Evolutionary conservation across 2,888 invertebrate species (phyloP), one percentile per base, ranked within the genome.

Genomic region (Sthenelais limicola): DNA sequence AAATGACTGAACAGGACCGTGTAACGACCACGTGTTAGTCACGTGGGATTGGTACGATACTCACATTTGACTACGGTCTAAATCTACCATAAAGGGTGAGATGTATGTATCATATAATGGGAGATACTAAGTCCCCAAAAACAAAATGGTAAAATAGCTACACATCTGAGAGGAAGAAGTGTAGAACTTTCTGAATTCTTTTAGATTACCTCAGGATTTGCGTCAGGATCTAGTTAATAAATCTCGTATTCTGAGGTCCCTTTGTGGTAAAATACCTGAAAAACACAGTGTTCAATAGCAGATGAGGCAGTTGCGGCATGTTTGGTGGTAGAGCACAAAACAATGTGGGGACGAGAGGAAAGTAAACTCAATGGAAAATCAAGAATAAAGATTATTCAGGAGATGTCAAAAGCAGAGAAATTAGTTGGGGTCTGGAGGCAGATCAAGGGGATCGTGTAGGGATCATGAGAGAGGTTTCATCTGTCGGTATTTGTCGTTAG

Each of bases 221-320:
- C 62, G 62, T 62, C 62, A 62, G 62, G 62, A 62, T 62, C 62
- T 62, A 62, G 62, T 62, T 62, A 62, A 62, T 62, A 62, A 62
- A 62, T 62, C 62, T 62, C 62, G 62, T 62, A 62, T 62, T 62
- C 62, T 62, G 62, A 62, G 62, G 62, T 62, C 28, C 62, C 62
- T 38, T 62, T 62, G 62, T 62, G 62, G 62, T 62, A 62, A 62
- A 62, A 62, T 43, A 62, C 62, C 62, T 62, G 62, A 62, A 62
- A 62, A 62, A 62, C 62, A 62, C 62, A 62, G 62, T 62, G 62
- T 62, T 62, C 26, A 62, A 43, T 43, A 62, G 62, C 26, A 62
- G 56, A n/a, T 32, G 9, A 43, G 12, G 18, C 12, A 12, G 43
- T 43, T 43, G 43, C 18, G 43, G 43, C 43, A 43, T 9, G 12